Base-by-base conservation (phyloP, 2,888 invertebrate genomes). In the Prionchulus punctatus region DNA sequence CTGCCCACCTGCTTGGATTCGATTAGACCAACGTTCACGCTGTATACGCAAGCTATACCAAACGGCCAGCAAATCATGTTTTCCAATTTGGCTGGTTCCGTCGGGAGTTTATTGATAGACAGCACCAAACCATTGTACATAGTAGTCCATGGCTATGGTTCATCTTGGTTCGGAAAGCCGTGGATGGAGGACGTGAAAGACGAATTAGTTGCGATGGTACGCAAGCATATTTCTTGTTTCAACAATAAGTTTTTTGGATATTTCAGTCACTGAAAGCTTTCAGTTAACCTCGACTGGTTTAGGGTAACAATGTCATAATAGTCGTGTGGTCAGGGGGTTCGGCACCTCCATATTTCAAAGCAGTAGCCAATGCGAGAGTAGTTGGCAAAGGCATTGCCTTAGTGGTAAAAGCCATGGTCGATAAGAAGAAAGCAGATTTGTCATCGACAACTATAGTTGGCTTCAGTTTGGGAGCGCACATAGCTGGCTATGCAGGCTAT, bases 291-390 rank as follows among this genome's bases (percentile, higher is more conserved):
- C n/a, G n/a, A n/a, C n/a, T n/a, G n/a, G n/a, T n/a, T n/a, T 23
- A 55, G 51, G 50, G 28, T 21, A 57, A 48, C 30, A 57, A 54
- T 25, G 57, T 57, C 4, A 1, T 57, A 21, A 18, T 54, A 15
- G 43, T 28, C 15, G 15, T 26, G 3, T 57, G 57, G 57, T 3
- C 30, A 2, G 54, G 25, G 1, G 56, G 56, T 1, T 18, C 52
- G 2, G 4, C 1, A 15, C 80, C 58, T 60, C 87, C 88, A 0
- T 92, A 91, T 69, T 83, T 85, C 0, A 88, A 90, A 72, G 90
- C 92, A 0, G 88, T 86, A 1, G 88, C 89, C 1, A 91, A 91
- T 68, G 86, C 86, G 25, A 77, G 91, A 53, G 76, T 91, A 18
- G 82, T 90, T 1, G 90, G 87, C 0, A 82, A 82, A 0, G 84